Base-by-base conservation (phyloP, 2,113 vertebrate species). In the Mesitornis unicolor region DNA sequence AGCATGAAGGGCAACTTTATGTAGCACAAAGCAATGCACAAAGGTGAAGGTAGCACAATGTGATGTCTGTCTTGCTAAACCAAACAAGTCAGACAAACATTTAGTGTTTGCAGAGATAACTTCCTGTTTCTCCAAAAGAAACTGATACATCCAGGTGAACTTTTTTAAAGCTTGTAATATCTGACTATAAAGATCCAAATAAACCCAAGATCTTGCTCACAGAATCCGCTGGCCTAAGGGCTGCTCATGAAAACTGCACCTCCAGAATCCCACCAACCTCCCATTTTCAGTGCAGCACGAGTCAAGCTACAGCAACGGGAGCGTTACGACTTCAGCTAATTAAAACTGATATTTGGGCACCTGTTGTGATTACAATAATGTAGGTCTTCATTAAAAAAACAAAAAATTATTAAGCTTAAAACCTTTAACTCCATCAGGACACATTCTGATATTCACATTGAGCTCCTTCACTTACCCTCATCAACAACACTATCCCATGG, bases 201-300 rank as follows among this genome's bases (percentile, higher is more conserved):
- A 7, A 8, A 35, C 29, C 16, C 35, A 51, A 8, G 26, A 31
- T 6, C 24, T 40, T 35, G 9, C 10, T n/a, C 19, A 16, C 19
- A 20, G 45, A 14, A 40, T 5, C 36, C 9, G 1, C 28, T 35
- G 11, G 14, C 60, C 60, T 20, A 2, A 45, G 1, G 38, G 60
- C 28, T 17, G 29, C 47, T 80, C 38, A 29, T 28, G 8, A 38
- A 0, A 1, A 35, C 9, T 13, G 14, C 1, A 0, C n/a, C 22
- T 21, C 24, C 45, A 35, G 28, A 65, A 21, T 8, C 18, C 31
- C 48, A 61, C 24, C 35, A 75, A 18, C 20, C 45, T 42, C 38
- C 35, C 13, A 3, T 11, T 36, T 63, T 21, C 28, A 43, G 12
- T 2, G 31, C 14, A 11, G 19, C 5, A 21, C 3, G 0, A 57